Percentiles rank a stretch among this genome's conserved stretches.
Conservation (phyloP, 2,797 vertebrate species). For the Gallinago nigripennis region DNA sequence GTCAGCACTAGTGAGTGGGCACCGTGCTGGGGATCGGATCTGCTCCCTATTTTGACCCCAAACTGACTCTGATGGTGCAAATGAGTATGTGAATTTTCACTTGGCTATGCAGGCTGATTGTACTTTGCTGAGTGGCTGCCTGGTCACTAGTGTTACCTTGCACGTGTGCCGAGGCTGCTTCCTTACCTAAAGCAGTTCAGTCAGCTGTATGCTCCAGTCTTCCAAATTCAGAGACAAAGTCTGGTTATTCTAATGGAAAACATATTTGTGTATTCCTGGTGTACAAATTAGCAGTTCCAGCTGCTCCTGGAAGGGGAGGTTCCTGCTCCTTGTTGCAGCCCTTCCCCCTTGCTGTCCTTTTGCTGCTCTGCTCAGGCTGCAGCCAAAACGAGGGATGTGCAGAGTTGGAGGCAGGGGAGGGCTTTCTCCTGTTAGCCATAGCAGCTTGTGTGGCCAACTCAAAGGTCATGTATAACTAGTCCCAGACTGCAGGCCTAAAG, state of each 20-base stretch:
- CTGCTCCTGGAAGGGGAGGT: neutral
- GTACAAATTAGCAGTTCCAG: neutral
- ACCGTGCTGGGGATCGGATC: neutral
- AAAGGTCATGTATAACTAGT: neutral
- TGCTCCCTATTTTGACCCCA: neutral
- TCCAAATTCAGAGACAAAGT: neutral
- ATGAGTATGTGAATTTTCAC: neutral
- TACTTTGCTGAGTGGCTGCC: neutral
- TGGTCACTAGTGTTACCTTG: neutral
- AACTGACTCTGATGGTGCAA: neutral
- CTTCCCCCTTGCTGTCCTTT: neutral
- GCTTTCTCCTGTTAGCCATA: neutral
- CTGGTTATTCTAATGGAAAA: accelerated
- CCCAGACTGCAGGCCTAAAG: neutral
- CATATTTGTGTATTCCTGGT: accelerated
- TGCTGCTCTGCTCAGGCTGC: neutral
- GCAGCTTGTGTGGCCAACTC: neutral
- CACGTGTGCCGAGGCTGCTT: neutral
- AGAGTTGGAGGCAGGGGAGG: neutral
- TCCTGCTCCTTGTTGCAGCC: neutral
- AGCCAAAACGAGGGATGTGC: neutral
- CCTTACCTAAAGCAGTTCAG: neutral
- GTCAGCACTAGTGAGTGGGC: neutral
- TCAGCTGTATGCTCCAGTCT: neutral
- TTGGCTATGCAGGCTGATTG: neutral